These are phyloP conservation scores for Crossocerus cetratus DNA, from an alignment of 2,888 invertebrate genomes.

Conservation along the genomic window DNA sequence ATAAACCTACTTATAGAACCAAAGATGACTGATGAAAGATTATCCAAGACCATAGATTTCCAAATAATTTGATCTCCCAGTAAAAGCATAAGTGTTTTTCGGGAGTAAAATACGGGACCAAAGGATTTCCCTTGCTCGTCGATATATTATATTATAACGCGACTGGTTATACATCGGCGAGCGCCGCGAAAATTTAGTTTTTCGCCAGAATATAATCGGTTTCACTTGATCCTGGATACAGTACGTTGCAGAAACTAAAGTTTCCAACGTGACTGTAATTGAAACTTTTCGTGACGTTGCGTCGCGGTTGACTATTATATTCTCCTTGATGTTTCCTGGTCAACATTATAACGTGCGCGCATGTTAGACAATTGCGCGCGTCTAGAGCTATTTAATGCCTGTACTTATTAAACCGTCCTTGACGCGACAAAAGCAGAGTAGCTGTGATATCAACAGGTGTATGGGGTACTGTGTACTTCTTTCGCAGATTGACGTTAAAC, in stretches of 20 bases:
- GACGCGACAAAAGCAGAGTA: slow-evolving; percentile 66
- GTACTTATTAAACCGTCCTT: slow-evolving; percentile 42
- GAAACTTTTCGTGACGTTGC: slow-evolving; percentile 38
- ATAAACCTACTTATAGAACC: too few relatives aligned
- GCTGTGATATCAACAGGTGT: slow-evolving; percentile 75
- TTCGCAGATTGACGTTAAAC: slow-evolving; percentile 34
- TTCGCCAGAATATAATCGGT: slow-evolving; percentile 21
- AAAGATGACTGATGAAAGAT: too few relatives aligned
- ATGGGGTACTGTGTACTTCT: slow-evolving; percentile 60
- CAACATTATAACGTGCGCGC: slow-evolving; percentile 43
- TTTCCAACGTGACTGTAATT: slow-evolving; percentile 73
- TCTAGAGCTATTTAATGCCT: slow-evolving; percentile 46
- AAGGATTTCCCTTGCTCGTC: slow-evolving; percentile 54
- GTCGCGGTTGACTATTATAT: slow-evolving; percentile 18
- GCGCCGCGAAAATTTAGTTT: slow-evolving; percentile 46
- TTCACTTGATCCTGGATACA: slow-evolving; percentile 54
- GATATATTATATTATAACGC: slow-evolving; percentile 11
- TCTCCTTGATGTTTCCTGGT: slow-evolving; percentile 56
- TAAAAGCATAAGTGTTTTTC: slow-evolving; percentile 35
- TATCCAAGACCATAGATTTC: too few relatives aligned
- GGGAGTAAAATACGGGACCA: slow-evolving; percentile 47
- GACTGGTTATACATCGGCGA: slow-evolving; percentile 26
- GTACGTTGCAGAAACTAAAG: slow-evolving; percentile 72
- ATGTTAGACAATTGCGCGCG: slow-evolving; percentile 26
- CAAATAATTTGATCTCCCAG: too few relatives aligned